Base-by-base conservation (phyloP, 2,888 invertebrate genomes). In the Drepana falcataria region DNA sequence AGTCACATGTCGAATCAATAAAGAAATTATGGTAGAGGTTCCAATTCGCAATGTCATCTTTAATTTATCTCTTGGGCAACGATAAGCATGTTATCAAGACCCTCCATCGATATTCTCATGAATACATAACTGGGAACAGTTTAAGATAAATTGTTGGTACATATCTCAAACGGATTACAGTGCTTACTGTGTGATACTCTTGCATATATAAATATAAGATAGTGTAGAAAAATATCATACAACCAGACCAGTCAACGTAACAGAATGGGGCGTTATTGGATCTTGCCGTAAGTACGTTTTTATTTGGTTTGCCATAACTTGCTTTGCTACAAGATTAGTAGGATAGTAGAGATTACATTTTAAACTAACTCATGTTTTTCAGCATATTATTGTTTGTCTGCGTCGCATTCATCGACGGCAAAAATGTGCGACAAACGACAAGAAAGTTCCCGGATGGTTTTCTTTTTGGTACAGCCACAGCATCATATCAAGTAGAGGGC, bases 401-500 rank as follows among this genome's bases (percentile, higher is more conserved):
- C 47, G 34, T 40, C 6, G 47, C 53, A 49, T n/a, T 59, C 41
- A 35, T 7, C 48, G 49, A 54, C 40, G 49, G 94, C 73, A 54
- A 59, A 4, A 48, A 56, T 21, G 49, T 52, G 5, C 62, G 63
- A 3, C 59, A 69, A 35, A 61, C 59, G 35, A 54, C 63, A 7
- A 67, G 71, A 51, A 69, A 65, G 49, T 77, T 81, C 53, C 79
- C 80, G 0, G 67, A 74, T 53, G 69, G 66, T 6, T 77, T 81
- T 41, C 51, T 66, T 33, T 79, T 81, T 52, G 79, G 80, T 0
- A 61, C 75, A 35, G 71, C 81, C 1, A 78, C 92, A 5, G 78
- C 92, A 1, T 71, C 92, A 5, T 91, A 92, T 66, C 92, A 92
- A 77, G 69, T 92, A 35, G 92, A 92, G 74, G 92, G 92, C 2